These are phyloP conservation scores for Columbina picui DNA, from an alignment of 2,113 vertebrate species.

Conservation along the genomic window DNA sequence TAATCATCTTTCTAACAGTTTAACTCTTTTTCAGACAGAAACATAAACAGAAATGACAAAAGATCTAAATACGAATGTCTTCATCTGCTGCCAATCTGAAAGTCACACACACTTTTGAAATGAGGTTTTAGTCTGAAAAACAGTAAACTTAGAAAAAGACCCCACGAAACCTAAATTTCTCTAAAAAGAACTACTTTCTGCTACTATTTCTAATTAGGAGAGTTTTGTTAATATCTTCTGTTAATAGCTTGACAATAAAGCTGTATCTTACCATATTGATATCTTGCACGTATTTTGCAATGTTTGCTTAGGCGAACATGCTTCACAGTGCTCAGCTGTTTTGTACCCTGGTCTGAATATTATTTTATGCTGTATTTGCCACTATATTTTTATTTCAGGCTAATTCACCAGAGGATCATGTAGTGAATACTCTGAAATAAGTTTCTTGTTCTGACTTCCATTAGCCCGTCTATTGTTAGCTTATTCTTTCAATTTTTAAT, in stretches of 20 bases:
- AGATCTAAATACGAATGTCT: neutral
- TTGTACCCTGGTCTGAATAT: neutral
- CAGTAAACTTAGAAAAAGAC: neutral
- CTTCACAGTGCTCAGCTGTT: neutral
- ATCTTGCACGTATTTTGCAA: neutral
- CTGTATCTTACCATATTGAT: neutral
- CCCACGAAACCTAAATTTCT: neutral
- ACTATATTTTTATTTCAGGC: conserved; percentile 51
- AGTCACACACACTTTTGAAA: neutral
- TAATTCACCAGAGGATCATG: neutral
- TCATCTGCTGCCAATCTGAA: neutral
- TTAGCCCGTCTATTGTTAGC: neutral
- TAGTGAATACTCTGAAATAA: conserved; percentile 29
- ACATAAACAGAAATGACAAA: neutral
- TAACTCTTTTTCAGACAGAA: conserved; percentile 62
- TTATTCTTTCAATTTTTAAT: conserved; percentile 19
- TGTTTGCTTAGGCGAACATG: neutral
- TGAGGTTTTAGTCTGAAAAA: conserved; percentile 45
- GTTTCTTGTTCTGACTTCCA: conserved; percentile 13
- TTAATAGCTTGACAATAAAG: conserved; percentile 17
- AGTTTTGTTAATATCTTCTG: neutral
- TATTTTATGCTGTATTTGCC: neutral
- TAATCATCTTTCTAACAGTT: neutral
- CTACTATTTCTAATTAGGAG: conserved; percentile 18
- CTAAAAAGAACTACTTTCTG: neutral